A percentile compares a stretch with the other conserved stretches of the same genome.
phyloP scores from a whole-genome alignment of 64 coral and sea anemone species.

The Actinia equina region DNA sequence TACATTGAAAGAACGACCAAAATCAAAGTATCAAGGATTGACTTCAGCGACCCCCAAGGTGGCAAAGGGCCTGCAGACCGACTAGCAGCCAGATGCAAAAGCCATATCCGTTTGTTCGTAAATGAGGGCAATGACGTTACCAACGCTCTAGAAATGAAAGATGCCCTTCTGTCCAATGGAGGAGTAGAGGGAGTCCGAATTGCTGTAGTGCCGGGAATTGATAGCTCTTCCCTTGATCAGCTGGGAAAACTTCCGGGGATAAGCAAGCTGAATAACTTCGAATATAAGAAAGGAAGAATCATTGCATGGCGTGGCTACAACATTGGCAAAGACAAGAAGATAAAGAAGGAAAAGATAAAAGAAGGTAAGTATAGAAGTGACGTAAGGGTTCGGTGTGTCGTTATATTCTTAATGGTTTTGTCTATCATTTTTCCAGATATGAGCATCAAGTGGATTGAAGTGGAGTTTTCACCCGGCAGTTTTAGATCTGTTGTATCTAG shows the following conservation, averaged over 20 bases:
- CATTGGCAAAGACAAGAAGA: slow-evolving; percentile 36
- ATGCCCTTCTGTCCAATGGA: slow-evolving; percentile 7
- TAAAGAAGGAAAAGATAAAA: slow-evolving; percentile 4
- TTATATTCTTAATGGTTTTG: not conserved
- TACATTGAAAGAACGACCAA: no score
- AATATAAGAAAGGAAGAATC: slow-evolving; percentile 17
- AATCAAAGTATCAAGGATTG: no score
- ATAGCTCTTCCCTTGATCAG: not conserved
- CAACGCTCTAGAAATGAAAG: slow-evolving; percentile 17
- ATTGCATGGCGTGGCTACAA: slow-evolving; percentile 33
- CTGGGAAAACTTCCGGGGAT: slow-evolving; percentile 31
- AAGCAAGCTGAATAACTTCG: slow-evolving; percentile 55
- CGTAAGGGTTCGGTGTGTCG: slow-evolving; percentile 20
- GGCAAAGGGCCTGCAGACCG: no score
- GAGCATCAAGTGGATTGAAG: slow-evolving; percentile 29
- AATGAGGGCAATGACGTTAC: slow-evolving; percentile 29
- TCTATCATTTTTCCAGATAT: slow-evolving; percentile 21
- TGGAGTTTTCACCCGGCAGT: slow-evolving; percentile 26
- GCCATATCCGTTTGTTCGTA: slow-evolving; percentile 34
- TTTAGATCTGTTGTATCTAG: slow-evolving; percentile 28
- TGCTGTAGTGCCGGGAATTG: not conserved
- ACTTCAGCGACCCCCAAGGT: no score
- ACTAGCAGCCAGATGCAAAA: slow-evolving; percentile 36
- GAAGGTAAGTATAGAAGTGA: not conserved
- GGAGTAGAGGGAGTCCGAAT: slow-evolving; percentile 31